Evolutionary conservation across 1,140 invertebrate genomes (phyloP).

Genomic region (Trichonephila inaurata): DNA sequence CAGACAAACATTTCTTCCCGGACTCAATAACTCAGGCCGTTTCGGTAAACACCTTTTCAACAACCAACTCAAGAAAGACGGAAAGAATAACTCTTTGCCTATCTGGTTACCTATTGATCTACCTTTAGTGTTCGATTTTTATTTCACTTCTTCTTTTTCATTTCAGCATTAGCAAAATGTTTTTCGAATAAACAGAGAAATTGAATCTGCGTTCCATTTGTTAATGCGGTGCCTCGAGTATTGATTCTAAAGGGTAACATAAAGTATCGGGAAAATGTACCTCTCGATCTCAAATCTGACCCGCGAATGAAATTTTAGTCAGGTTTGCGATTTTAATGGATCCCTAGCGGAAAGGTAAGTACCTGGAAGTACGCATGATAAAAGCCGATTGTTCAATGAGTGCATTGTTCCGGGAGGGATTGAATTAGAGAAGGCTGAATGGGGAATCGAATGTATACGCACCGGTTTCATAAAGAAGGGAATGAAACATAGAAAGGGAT

Average conservation of each 20-base stretch:
- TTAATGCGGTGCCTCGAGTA: not conserved
- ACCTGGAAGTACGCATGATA: not conserved
- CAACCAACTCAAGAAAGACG: not conserved
- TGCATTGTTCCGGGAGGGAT: not conserved
- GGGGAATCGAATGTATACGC: too few relatives aligned
- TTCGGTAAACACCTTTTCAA: constrained; percentile 39
- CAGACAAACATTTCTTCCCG: constrained; percentile 35
- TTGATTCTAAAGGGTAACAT: not conserved
- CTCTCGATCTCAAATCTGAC: not conserved
- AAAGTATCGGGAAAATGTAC: constrained; percentile 20
- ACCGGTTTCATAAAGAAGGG: too few relatives aligned
- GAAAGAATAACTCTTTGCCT: constrained; percentile 5
- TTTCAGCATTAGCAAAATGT: constrained; percentile 23
- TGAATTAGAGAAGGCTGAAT: not conserved
- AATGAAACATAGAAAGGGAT: too few relatives aligned
- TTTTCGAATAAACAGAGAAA: constrained; percentile 15
- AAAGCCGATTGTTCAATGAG: constrained; percentile 23
- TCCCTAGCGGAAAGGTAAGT: not conserved
- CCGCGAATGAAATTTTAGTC: constrained; percentile 13
- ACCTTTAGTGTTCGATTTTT: not conserved
- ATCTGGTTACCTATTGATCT: constrained; percentile 44
- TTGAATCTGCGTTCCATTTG: constrained; percentile 32
- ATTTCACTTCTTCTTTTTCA: constrained; percentile 7
- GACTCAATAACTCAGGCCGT: constrained; percentile 26
- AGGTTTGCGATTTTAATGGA: constrained; percentile 12